Evolutionary conservation across 1,140 invertebrate genomes (phyloP).

Genomic region (Drosophila triauraria): DNA sequence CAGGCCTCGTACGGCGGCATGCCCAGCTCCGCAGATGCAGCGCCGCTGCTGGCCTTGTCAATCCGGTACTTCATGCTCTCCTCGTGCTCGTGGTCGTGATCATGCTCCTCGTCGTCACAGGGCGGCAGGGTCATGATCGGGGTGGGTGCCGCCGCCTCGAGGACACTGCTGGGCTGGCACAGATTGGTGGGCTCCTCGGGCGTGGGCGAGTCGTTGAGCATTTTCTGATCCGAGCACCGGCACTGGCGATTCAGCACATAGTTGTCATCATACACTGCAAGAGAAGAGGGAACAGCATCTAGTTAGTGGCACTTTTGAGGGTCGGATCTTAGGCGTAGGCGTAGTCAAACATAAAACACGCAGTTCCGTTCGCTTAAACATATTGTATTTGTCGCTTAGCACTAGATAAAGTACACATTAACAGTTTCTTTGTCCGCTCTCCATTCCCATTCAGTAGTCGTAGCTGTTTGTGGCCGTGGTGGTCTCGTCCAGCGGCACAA

Average conservation of each 20-base stretch:
- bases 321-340: conserved; percentile 17
- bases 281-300: not conserved
- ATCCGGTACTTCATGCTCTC: conserved; percentile 69
- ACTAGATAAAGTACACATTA: conserved; percentile 77
- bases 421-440: conserved; percentile 35
- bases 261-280: conserved; percentile 71
- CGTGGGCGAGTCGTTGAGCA: conserved; percentile 64
- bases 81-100: conserved; percentile 36
- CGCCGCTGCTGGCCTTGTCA: conserved; percentile 64
- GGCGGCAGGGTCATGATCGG: conserved; percentile 38
- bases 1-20: conserved; percentile 69
- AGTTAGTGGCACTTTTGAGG: not conserved
- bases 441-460: conserved; percentile 57
- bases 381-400: conserved; percentile 74
- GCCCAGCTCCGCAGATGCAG: conserved; percentile 64
- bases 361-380: conserved; percentile 55
- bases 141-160: conserved; percentile 46
- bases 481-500: conserved; percentile 68
- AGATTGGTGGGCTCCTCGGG: conserved; percentile 72
- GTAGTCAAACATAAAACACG: conserved; percentile 7
- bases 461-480: conserved; percentile 69
- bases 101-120: conserved; percentile 62
- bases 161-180: conserved; percentile 57
- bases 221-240: conserved; percentile 63
- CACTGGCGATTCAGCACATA: conserved; percentile 70